Base-by-base conservation (phyloP, 1,140 invertebrate genomes). In the Neodiprion virginianus region DNA sequence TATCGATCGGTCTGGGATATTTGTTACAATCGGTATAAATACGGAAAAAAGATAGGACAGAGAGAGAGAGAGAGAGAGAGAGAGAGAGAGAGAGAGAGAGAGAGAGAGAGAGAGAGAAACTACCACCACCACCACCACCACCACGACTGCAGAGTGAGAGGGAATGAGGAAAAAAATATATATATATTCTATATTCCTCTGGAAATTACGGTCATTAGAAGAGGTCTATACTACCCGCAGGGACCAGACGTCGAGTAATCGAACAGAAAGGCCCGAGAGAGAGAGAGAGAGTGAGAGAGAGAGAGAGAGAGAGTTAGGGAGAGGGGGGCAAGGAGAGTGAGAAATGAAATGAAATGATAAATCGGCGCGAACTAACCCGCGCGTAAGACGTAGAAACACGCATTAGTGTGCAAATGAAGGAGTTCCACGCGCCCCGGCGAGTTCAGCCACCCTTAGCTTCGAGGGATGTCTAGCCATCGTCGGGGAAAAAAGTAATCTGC, bases 351-450 rank as follows among this genome's bases (percentile, higher is more conserved):
- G 80, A 79, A 82, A 81, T 78, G 79, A 84, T 84, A 75, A 79
- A 81, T 82, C 80, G 77, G 77, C 73, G 75, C 47, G 72, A 69
- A 73, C 53, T 61, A 40, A 40, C 28, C 28, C 28, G 28, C 28
- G 28, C 28, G 28, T 40, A 40, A 40, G 28, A 40, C 28, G 28
- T 40, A 40, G 28, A 73, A 67, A 68, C 48, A 77, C n/a, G n/a
- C 81, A 80, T 84, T 80, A 80, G 81, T 78, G 82, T 83, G 81
- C 82, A 85, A 84, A 84, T 84, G 83, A 83, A 61, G 81, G 74
- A 69, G 70, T 28, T 12, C n/a, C n/a, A 28, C 12, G 68, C 14
- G 61, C 17, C 4, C 12, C 17, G 12, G 61, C 17, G 61, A 14
- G 61, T 14, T 65, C 28, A 14, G 61, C 12, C 17, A 65, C 61